phyloP scores from a whole-genome alignment of 2,797 vertebrate genomes.

The Tadarida brasiliensis region DNA sequence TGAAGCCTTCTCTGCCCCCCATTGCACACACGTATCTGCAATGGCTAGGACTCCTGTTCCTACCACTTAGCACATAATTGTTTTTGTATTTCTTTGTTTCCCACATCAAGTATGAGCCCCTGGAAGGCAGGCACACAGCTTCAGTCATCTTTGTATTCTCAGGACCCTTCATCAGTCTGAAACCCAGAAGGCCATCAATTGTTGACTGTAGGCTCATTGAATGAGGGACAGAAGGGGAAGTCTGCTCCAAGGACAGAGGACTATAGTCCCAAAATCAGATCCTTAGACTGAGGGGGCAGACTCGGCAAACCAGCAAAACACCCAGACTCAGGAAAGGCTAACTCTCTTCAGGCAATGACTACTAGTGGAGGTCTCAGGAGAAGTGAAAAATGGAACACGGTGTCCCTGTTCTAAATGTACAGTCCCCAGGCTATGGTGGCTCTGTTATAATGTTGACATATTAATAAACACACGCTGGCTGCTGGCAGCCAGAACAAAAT shows the following conservation, averaged over 20 bases:
- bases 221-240: background rate
- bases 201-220: background rate
- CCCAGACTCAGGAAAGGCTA: background rate
- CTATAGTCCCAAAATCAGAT: background rate
- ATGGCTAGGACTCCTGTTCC: background rate
- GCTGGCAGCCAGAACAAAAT: background rate
- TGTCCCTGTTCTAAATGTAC: background rate
- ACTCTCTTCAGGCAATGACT: background rate
- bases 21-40: background rate
- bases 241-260: background rate
- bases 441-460: background rate
- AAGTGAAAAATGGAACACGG: background rate
- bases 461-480: background rate
- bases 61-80: background rate
- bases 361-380: background rate
- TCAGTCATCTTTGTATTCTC: background rate
- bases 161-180: background rate
- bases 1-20: background rate
- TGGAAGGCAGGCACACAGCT: background rate
- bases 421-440: background rate
- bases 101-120: background rate
- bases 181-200: background rate
- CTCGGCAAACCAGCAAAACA: background rate
- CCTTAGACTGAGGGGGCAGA: background rate
- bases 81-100: background rate